Percentiles rank a stretch among this genome's conserved stretches.
phyloP scores from a whole-genome alignment of 2,888 invertebrate species.

The Drosophila leonis region DNA sequence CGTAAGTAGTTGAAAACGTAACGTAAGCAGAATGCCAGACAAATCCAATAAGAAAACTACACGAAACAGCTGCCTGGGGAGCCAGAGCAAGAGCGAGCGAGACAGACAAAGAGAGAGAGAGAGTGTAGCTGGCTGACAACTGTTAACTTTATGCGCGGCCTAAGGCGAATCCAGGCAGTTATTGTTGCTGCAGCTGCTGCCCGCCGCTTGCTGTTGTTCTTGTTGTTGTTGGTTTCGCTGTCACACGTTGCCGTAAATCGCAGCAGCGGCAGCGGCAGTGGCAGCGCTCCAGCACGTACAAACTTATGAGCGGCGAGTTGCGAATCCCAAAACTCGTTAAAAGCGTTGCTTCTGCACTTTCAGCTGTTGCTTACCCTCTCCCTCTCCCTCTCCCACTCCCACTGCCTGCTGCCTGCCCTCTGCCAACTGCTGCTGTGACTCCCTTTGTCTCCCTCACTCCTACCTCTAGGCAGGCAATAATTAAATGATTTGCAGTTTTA shows the following conservation, averaged over 20 bases:
- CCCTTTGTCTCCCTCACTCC: not conserved
- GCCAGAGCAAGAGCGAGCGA: not conserved
- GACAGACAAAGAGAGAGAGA: not conserved
- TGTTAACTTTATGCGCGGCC: constrained; percentile 57
- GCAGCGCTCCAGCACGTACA: constrained; percentile 57
- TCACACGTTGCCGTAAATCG: constrained; percentile 58
- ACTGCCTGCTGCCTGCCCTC: not conserved
- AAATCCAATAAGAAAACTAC: constrained; percentile 37
- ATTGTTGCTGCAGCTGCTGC: constrained; percentile 21
- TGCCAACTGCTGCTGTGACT: not conserved
- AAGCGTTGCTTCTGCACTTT: constrained; percentile 55
- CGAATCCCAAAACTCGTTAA: constrained; percentile 75
- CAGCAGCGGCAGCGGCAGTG: constrained; percentile 23
- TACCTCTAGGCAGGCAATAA: not conserved
- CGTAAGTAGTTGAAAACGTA: constrained; percentile 32
- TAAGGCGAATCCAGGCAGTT: constrained; percentile 38
- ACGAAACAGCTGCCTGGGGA: constrained; percentile 12
- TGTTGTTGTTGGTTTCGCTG: constrained; percentile 22
- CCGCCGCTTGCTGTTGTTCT: constrained; percentile 7
- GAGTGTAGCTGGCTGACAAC: constrained; percentile 33
- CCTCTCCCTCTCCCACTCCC: not conserved
- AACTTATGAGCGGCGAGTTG: constrained; percentile 47
- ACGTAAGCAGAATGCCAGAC: constrained; percentile 33
- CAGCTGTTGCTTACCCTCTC: constrained; percentile 1
- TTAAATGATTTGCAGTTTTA: constrained; percentile 5